Base-by-base conservation (phyloP, 2,797 vertebrate genomes). In the Astyanax mexicanus region DNA sequence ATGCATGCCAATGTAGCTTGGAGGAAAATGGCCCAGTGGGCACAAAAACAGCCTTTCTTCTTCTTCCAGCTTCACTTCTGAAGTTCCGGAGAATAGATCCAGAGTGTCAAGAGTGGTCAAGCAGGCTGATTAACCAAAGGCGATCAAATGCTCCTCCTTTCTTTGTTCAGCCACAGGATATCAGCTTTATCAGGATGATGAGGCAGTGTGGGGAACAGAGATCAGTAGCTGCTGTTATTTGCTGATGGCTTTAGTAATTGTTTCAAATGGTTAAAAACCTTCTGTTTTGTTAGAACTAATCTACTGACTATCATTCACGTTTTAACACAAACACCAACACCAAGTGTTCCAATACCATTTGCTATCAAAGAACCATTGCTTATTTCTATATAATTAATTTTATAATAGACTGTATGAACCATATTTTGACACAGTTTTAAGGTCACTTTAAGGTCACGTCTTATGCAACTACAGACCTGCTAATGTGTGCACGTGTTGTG, bases 1-100 rank as follows among this genome's bases (percentile, higher is more conserved):
- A 54, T 57, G 45, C 17, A 68, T 72, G 67, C 57, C 27, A 68
- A 21, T 52, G 62, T 47, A 68, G 35, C 44, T 71, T 7, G 45
- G n/a, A 71, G 60, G 15, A 49, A 69, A 62, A 68, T 37, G 40
- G 42, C 55, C 73, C 23, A 9, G 61, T 61, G 42, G 38, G 11
- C 42, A 49, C 54, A 17, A 2, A 65, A 49, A 55, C 4, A 51
- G 64, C 8, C 62, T 74, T 67, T 64, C 21, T 72, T 70, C 67
- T 75, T 49, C 6, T 15, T 25, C 21, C 52, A 62, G 40, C 21
- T 64, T 74, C 49, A 71, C 17, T 29, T 68, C 8, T 49, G n/a
- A 70, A 62, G 45, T 12, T 47, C 21, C n/a, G 15, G 52, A 52
- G 42, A 52, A 68, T 29, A 38, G 47, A 64, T 27, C 6, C 7